Conservation (phyloP, 2,888 invertebrate species). For the Ochropleura plecta region DNA sequence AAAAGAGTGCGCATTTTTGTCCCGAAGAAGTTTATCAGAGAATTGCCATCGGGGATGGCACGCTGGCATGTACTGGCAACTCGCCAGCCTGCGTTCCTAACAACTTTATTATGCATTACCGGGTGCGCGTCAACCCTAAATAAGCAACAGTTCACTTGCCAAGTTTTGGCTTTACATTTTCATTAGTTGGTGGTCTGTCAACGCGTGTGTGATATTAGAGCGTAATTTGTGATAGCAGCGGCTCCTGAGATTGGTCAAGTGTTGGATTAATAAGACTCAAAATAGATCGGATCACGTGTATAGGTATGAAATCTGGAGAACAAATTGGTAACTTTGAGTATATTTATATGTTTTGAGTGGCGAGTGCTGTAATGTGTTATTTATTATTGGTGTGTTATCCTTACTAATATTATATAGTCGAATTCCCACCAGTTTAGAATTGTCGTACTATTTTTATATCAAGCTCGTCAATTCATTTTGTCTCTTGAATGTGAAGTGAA, state of each 20-base stretch:
- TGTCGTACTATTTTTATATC: too few species aligned
- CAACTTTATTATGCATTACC: slow-evolving; percentile 89
- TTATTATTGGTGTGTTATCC: not conserved
- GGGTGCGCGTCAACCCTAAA: slow-evolving; percentile 83
- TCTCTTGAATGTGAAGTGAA: too few species aligned
- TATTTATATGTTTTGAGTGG: too few species aligned
- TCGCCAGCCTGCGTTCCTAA: slow-evolving; percentile 80
- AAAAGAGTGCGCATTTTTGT: slow-evolving; percentile 53
- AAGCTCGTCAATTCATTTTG: too few species aligned
- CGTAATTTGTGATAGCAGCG: slow-evolving; percentile 58
- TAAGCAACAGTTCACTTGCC: slow-evolving; percentile 86
- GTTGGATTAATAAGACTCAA: slow-evolving; percentile 26
- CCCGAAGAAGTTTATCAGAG: slow-evolving; percentile 74
- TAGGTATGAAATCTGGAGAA: not conserved
- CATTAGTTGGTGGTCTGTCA: slow-evolving; percentile 82
- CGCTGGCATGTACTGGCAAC: slow-evolving; percentile 78
- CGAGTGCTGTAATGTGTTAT: not conserved
- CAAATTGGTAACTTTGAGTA: not conserved
- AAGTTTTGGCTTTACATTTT: slow-evolving; percentile 88
- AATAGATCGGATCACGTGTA: slow-evolving; percentile 13
- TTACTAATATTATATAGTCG: too few species aligned
- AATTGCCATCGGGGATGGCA: slow-evolving; percentile 73
- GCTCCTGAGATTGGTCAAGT: slow-evolving; percentile 12
- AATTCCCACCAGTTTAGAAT: too few species aligned
- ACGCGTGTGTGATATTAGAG: slow-evolving; percentile 70